Percentiles rank a stretch among this genome's conserved stretches.
phyloP scores from a whole-genome alignment of 92 coral and sea anemone genomes.

The Diadumene lineata region DNA sequence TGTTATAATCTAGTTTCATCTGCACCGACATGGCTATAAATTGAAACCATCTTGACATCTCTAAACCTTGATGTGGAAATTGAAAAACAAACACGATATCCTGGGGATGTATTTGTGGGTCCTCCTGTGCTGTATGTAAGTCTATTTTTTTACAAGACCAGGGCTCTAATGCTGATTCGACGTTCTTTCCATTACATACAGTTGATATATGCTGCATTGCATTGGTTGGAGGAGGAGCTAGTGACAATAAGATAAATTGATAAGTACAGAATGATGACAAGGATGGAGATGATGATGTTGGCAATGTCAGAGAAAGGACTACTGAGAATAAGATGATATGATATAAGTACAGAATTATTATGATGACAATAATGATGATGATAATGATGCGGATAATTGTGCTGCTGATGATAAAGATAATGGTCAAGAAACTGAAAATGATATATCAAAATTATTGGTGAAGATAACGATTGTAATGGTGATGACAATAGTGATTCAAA shows the following conservation, averaged over 20 bases:
- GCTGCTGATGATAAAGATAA: no score
- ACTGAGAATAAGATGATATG: no score
- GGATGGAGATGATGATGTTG: no score
- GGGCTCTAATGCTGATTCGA: conserved; percentile 44
- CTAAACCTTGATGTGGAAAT: conserved; percentile 70
- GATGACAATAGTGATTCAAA: no score
- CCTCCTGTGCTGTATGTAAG: conserved; percentile 41
- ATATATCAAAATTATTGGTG: no score
- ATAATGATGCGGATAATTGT: no score
- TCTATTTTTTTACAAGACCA: conserved; percentile 37
- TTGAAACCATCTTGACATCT: conserved; percentile 84
- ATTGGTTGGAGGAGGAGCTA: conserved; percentile 82
- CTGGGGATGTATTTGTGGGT: conserved; percentile 4
- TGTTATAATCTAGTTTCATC: conserved; percentile 45
- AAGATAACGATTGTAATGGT: no score
- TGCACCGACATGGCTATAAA: conserved; percentile 67
- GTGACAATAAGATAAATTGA: background rate
- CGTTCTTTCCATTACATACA: conserved; percentile 42
- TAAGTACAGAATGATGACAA: no score
- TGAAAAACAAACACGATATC: conserved; percentile 76
- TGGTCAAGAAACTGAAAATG: no score
- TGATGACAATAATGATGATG: no score
- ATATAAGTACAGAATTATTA: no score
- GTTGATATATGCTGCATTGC: conserved; percentile 65
- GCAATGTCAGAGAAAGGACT: no score